phyloP scores from a whole-genome alignment of 2,797 vertebrate species.

The Eupleurogrammus muticus region DNA sequence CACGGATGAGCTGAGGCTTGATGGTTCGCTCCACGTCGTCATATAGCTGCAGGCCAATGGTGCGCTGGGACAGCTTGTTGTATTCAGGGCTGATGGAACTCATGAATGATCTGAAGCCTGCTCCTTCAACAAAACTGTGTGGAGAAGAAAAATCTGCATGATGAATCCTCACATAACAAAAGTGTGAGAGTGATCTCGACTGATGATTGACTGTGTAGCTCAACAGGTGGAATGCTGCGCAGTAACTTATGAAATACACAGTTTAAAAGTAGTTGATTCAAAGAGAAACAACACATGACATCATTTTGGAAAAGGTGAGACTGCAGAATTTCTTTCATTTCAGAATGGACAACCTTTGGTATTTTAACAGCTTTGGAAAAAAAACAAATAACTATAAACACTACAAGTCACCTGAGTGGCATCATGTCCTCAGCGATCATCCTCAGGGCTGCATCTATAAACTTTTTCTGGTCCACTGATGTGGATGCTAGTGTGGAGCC shows the following conservation, averaged over 20 bases:
- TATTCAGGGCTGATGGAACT: slow-evolving; percentile 72
- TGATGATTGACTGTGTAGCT: no score
- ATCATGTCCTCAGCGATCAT: slow-evolving; percentile 88
- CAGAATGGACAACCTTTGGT: neutral
- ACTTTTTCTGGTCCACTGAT: slow-evolving; percentile 68
- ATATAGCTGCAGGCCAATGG: slow-evolving; percentile 79
- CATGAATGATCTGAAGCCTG: slow-evolving; percentile 84
- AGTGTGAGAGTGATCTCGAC: no score
- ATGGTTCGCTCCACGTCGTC: slow-evolving; percentile 81
- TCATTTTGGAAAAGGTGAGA: neutral
- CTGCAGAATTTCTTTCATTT: neutral
- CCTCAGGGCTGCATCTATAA: slow-evolving; percentile 74
- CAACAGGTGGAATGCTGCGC: no score
- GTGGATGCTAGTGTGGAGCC: neutral
- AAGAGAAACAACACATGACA: neutral
- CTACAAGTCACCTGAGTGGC: slow-evolving; percentile 73
- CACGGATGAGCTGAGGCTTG: slow-evolving; percentile 83
- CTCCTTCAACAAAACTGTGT: slow-evolving; percentile 81
- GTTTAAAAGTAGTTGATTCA: neutral
- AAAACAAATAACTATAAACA: neutral
- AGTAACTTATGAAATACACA: neutral
- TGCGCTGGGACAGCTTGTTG: slow-evolving; percentile 78
- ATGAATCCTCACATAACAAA: neutral
- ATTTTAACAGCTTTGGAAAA: neutral
- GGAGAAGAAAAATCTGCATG: neutral